Evolutionary conservation across 2,888 invertebrate genomes (phyloP).

Genomic region (Apamea epomidion): DNA sequence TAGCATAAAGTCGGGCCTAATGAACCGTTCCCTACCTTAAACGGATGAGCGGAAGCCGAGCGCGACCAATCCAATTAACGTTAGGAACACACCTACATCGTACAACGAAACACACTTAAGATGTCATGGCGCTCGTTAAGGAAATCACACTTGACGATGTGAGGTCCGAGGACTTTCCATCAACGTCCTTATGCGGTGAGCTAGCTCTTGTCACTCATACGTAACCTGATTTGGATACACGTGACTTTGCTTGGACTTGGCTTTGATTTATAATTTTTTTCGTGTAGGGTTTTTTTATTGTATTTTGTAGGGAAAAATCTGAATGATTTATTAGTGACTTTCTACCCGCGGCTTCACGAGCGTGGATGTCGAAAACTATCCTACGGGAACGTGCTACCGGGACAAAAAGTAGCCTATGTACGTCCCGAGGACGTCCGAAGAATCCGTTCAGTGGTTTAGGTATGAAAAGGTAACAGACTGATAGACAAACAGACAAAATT

Average conservation of each 20-base stretch:
- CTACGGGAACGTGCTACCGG: background rate
- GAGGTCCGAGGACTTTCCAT: slow-evolving; percentile 63
- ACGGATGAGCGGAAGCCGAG: slow-evolving; percentile 87
- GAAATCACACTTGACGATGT: slow-evolving; percentile 75
- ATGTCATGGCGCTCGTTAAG: slow-evolving; percentile 81
- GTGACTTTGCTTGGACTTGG: background rate
- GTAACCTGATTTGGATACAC: slow-evolving; percentile 15
- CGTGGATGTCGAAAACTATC: background rate
- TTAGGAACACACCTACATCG: slow-evolving; percentile 83
- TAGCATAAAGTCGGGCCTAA: slow-evolving; percentile 84
- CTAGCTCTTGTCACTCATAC: slow-evolving; percentile 41
- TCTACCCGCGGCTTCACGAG: background rate
- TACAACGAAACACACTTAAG: slow-evolving; percentile 87
- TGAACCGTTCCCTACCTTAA: slow-evolving; percentile 87
- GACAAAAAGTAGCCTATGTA: background rate
- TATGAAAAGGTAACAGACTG: background rate
- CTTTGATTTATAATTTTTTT: background rate
- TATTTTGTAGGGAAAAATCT: background rate
- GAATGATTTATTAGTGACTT: background rate
- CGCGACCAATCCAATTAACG: slow-evolving; percentile 85
- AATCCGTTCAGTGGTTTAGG: background rate
- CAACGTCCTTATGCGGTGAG: slow-evolving; percentile 57
- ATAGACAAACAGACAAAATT: background rate
- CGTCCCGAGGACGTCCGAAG: background rate
- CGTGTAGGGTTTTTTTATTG: background rate